Conservation (phyloP, 2,888 invertebrate species). For the Eristalinus aeneus region DNA sequence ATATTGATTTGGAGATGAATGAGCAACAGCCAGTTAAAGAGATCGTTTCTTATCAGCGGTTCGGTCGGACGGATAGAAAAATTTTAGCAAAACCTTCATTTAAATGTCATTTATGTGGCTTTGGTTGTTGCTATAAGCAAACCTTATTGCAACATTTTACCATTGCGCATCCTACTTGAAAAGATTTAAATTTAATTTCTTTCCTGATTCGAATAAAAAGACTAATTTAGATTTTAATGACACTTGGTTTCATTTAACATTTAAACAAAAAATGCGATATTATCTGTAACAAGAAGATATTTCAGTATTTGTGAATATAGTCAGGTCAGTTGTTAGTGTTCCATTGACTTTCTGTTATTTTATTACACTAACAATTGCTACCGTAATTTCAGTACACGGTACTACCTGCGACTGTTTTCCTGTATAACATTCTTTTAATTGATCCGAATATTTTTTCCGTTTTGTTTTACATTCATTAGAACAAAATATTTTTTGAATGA, state of each 20-base stretch:
- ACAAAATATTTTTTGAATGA: neutral
- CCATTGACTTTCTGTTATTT: conserved; percentile 10
- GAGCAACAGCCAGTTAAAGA: conserved; percentile 57
- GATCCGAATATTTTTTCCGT: neutral
- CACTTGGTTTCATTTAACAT: conserved; percentile 16
- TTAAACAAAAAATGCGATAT: neutral
- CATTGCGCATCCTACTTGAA: conserved; percentile 74
- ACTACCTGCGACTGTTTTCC: conserved; percentile 79
- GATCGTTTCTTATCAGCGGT: conserved; percentile 76
- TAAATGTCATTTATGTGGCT: conserved; percentile 77
- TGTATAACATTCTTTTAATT: conserved; percentile 38
- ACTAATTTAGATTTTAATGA: neutral
- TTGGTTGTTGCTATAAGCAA: conserved; percentile 74
- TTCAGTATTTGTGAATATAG: conserved; percentile 65
- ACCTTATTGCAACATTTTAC: conserved; percentile 75
- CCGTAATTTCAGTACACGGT: conserved; percentile 81
- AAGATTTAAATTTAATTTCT: neutral
- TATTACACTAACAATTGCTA: conserved; percentile 77
- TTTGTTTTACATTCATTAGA: neutral
- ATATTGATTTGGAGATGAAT: neutral
- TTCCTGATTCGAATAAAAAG: neutral
- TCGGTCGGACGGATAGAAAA: conserved; percentile 74
- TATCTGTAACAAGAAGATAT: neutral
- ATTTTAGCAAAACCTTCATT: conserved; percentile 72
- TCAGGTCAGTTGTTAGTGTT: conserved; percentile 79